These are phyloP conservation scores for Sphaeramia orbicularis DNA, from an alignment of 2,797 vertebrate species.

Conservation along the genomic window DNA sequence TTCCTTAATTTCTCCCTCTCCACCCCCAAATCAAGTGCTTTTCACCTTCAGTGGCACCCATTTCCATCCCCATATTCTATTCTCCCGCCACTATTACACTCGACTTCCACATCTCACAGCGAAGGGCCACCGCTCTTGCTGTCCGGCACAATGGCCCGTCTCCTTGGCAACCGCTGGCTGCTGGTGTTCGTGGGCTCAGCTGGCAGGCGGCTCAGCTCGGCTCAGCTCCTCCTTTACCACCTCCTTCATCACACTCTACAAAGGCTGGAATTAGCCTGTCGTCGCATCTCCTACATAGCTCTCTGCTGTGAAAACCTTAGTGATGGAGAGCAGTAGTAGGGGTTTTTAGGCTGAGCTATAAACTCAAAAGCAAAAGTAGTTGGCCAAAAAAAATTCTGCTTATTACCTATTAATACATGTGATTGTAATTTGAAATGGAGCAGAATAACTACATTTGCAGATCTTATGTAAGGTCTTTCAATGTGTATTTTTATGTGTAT, in stretches of 20 bases:
- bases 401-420: too few relatives aligned
- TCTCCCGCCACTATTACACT: constrained; percentile 44
- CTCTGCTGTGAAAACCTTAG: constrained; percentile 58
- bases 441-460: constrained; percentile 24
- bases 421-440: constrained; percentile 24
- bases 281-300: constrained; percentile 65
- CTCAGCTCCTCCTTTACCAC: constrained; percentile 72
- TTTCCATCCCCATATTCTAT: constrained; percentile 55
- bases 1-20: constrained; percentile 31
- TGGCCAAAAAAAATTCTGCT: constrained; percentile 16
- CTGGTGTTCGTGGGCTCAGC: constrained; percentile 80
- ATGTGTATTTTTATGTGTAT: constrained; percentile 67
- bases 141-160: constrained; percentile 76
- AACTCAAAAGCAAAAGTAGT: constrained; percentile 18
- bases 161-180: constrained; percentile 80
- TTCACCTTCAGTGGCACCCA: constrained; percentile 63
- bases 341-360: constrained; percentile 16
- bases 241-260: constrained; percentile 77
- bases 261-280: constrained; percentile 79
- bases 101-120: constrained; percentile 59
- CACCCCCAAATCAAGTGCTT: constrained; percentile 48
- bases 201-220: constrained; percentile 73
- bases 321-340: constrained; percentile 33
- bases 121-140: constrained; percentile 65
- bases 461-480: constrained; percentile 46